Evolutionary conservation across 2,797 vertebrate species (phyloP).

Genomic region (Tragopan temminckii): DNA sequence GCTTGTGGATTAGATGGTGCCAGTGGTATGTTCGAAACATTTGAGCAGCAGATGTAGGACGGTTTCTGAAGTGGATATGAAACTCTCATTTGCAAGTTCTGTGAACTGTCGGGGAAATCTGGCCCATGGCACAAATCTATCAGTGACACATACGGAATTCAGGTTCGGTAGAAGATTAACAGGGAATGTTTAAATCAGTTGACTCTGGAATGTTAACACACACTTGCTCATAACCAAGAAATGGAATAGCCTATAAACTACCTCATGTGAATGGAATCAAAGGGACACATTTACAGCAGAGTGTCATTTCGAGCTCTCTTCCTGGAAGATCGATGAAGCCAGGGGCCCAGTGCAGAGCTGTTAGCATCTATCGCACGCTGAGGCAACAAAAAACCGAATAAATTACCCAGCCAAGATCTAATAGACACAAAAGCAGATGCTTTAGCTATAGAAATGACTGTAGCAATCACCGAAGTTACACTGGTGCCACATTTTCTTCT

Average conservation of each 20-base stretch:
- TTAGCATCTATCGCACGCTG: background rate
- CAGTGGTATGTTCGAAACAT: background rate
- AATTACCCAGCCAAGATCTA: background rate
- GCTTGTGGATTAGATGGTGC: background rate
- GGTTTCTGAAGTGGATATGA: background rate
- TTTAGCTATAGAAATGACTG: background rate
- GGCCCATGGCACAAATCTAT: background rate
- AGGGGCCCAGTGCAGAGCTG: background rate
- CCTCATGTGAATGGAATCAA: background rate
- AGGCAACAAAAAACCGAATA: background rate
- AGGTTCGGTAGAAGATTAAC: background rate
- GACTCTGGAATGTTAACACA: background rate
- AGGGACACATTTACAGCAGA: background rate
- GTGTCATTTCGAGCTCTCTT: background rate
- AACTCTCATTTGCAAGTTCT: background rate
- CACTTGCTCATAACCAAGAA: background rate
- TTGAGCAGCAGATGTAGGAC: background rate
- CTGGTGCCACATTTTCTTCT: background rate
- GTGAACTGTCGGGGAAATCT: background rate
- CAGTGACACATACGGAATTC: background rate
- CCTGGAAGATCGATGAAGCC: background rate
- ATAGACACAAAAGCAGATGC: background rate
- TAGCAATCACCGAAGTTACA: background rate
- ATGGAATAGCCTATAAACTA: background rate
- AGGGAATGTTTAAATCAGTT: background rate